phyloP scores from a whole-genome alignment of 2,113 vertebrate species.

The Poecilia latipinna region DNA sequence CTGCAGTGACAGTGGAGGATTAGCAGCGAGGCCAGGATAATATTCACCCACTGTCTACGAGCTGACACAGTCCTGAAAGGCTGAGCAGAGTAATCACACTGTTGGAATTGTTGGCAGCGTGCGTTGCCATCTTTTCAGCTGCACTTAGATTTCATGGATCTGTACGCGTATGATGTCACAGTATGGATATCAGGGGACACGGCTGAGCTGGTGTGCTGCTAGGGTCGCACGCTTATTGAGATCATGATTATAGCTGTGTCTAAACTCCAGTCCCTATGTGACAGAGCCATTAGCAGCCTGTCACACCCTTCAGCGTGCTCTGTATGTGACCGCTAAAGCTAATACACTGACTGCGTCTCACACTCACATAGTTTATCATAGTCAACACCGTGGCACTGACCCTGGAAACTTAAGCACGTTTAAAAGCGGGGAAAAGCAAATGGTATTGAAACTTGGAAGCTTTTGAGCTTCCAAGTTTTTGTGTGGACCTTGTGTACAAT shows the following conservation, averaged over 20 bases:
- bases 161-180: constrained; percentile 51
- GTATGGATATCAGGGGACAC: constrained; percentile 61
- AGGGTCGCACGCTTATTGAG: constrained; percentile 69
- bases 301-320: constrained; percentile 68
- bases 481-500: background rate
- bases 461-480: constrained; percentile 23
- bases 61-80: constrained; percentile 44
- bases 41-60: constrained; percentile 46
- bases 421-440: constrained; percentile 18
- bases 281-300: constrained; percentile 76
- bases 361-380: constrained; percentile 59
- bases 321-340: constrained; percentile 68
- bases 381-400: constrained; percentile 48
- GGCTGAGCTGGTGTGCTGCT: constrained; percentile 63
- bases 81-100: constrained; percentile 44
- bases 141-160: constrained; percentile 59
- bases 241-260: constrained; percentile 77
- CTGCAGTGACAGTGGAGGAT: constrained; percentile 40
- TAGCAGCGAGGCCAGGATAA: constrained; percentile 46
- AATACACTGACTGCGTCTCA: constrained; percentile 67
- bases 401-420: constrained; percentile 38
- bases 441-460: background rate
- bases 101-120: constrained; percentile 55
- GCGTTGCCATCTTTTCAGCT: constrained; percentile 55
- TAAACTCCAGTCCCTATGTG: constrained; percentile 74